Base-by-base conservation (phyloP, 1,140 invertebrate genomes). In the Amphibalanus amphitrite region DNA sequence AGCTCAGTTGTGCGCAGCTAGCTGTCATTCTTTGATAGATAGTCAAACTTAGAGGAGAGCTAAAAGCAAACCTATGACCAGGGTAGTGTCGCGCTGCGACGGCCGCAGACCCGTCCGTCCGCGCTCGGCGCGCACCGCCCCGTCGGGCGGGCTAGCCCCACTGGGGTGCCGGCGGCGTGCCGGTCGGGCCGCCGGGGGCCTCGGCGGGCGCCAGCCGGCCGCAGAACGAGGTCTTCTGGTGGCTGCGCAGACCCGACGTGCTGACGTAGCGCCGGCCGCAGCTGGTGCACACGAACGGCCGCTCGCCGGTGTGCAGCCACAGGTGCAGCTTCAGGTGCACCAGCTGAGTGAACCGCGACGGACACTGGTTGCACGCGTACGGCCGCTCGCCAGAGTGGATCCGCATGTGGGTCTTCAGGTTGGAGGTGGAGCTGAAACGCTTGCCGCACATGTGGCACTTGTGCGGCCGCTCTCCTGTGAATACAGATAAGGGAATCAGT, bases 251-350 rank as follows among this genome's bases (percentile, higher is more conserved):
- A 20, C 96, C 97, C 67, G 91, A 94, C 25, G 95, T 94, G 78
- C 93, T 97, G 77, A 98, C 99, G 80, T 99, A 99, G 78, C 95
- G 95, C 82, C 98, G 95, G 79, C 91, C 89, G 79, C 97, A 99
- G 67, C 92, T 91, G 75, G 92, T 90, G 79, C 96, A 99, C 69
- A 94, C 95, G 81, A 94, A 98, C 1, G 96, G 97, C 73, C 96
- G 83, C 79, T 98, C 96, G 79, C 98, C 97, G 26, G 94, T 98
- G 82, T 99, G 97, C 72, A 98, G 82, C 72, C 97, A 82, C 81
- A 97, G 75, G 72, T 76, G 76, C 6, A 88, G 79, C 82, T 99
- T 99, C 65, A 99, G 84, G 81, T 99, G 97, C 26, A 99, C 96
- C 78, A 96, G 97, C 82, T 99, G 97, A 1, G 96, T 99, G 81